Conservation (phyloP, 2,797 vertebrate genomes). For the Graptemys geographica region DNA sequence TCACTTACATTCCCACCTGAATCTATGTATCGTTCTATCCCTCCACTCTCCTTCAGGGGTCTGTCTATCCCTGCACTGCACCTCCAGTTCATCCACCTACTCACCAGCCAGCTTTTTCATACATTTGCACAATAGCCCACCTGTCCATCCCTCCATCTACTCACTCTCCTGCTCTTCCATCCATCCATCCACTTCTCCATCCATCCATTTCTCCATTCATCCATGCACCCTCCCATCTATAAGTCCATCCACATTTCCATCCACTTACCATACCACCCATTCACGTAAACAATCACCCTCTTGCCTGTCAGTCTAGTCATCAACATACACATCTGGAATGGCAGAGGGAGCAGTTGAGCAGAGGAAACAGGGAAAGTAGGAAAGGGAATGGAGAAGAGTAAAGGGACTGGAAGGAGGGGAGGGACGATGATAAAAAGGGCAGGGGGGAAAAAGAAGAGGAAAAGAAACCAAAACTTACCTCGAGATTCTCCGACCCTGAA, state of each 20-base stretch:
- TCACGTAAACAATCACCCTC: neutral
- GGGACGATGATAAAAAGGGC: neutral
- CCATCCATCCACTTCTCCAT: neutral
- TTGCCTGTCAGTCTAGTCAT: neutral
- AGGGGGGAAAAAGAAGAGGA: neutral
- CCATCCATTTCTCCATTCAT: neutral
- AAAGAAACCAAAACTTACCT: constrained; percentile 58
- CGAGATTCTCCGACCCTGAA: neutral
- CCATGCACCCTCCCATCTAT: neutral
- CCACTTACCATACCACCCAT: neutral
- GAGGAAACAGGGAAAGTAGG: neutral
- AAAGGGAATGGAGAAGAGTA: accelerated
- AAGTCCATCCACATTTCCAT: neutral
- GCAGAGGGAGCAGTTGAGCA: neutral
- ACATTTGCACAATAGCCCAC: neutral
- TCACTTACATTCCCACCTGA: too few relatives aligned
- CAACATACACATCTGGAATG: neutral
- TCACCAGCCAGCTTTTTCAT: neutral
- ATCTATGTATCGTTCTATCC: neutral
- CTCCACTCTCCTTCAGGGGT: neutral
- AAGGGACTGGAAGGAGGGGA: neutral
- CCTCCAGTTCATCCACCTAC: neutral
- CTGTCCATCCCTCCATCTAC: neutral
- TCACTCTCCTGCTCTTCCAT: neutral
- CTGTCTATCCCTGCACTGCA: neutral